Base-by-base conservation (phyloP, 2,888 invertebrate species). In the Tinea trinotella region DNA sequence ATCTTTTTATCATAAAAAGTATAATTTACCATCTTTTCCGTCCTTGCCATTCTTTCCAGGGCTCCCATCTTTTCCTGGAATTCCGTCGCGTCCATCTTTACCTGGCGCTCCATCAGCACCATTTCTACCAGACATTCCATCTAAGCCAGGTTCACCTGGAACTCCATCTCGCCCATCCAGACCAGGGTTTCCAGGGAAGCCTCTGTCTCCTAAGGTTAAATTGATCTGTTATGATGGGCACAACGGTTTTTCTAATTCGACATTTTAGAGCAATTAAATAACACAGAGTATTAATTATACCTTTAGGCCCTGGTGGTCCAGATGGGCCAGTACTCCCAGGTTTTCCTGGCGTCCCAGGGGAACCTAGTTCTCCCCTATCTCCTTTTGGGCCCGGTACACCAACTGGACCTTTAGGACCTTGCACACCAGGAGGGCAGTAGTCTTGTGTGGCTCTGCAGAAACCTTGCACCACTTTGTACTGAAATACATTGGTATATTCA, bases 101-200 rank as follows among this genome's bases (percentile, higher is more conserved):
- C 96, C 96, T 57, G 95, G 88, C 1, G 88, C 86, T 0, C 95
- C 95, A 62, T 94, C 95, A 13, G 92, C 89, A 0, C 97, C 96
- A 57, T 94, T 94, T 54, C 95, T 87, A 1, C 96, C 95, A 0
- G 93, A 93, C 58, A 95, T 90, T 0, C 96, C 97, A 63, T 95
- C 94, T 30, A 96, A 77, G 0, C 97, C 96, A 0, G 96, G 96
- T 64, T 95, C 95, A 0, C 97, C 97, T 0, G 96, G 96, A 0
- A 96, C 91, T 2, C 96, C 96, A 62, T 96, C 95, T 54, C 95
- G 84, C 0, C 96, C 97, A 65, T 97, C 96, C 1, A 96, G 74
- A 0, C 94, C 94, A 0, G 91, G 79, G 36, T 89, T 87, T 0
- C 93, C 93, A 0, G 90, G 88, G 46, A 90, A 90, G 0, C 93